These are phyloP conservation scores for Agonum fuliginosum DNA, from an alignment of 2,888 invertebrate genomes.

Conservation along the genomic window DNA sequence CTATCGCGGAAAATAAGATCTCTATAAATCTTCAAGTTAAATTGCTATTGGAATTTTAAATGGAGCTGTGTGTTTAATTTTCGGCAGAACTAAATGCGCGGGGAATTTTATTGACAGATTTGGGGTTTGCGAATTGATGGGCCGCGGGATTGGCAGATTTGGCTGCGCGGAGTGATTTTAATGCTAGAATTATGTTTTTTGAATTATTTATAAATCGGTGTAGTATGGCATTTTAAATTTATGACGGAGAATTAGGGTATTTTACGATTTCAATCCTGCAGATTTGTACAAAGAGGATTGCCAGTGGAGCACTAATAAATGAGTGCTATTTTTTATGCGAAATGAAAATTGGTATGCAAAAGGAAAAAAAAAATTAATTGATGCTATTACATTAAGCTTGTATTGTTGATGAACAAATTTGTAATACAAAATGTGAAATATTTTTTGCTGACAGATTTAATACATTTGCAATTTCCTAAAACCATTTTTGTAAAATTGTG, in stretches of 20 bases:
- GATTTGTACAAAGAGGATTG: slow-evolving; percentile 21
- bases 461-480: too few relatives aligned
- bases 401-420: not conserved
- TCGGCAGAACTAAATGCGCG: slow-evolving; percentile 30
- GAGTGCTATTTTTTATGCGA: slow-evolving; percentile 19
- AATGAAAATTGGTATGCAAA: slow-evolving; percentile 17
- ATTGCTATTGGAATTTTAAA: slow-evolving; percentile 43
- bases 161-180: slow-evolving; percentile 27
- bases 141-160: not conserved
- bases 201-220: slow-evolving; percentile 34
- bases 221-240: slow-evolving; percentile 29
- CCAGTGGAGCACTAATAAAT: slow-evolving; percentile 20
- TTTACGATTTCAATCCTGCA: slow-evolving; percentile 22
- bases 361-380: slow-evolving; percentile 5
- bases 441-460: too few relatives aligned
- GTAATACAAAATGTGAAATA: too few relatives aligned
- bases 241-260: slow-evolving; percentile 27
- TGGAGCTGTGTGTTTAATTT: slow-evolving; percentile 40
- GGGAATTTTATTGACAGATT: slow-evolving; percentile 33
- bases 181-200: slow-evolving; percentile 35
- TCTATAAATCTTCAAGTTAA: slow-evolving; percentile 46
- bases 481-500: too few relatives aligned
- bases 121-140: slow-evolving; percentile 29
- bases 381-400: not conserved
- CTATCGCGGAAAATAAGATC: slow-evolving; percentile 37